These are phyloP conservation scores for Heteractis magnifica DNA, from an alignment of 92 coral and sea anemone genomes.

Conservation along the genomic window DNA sequence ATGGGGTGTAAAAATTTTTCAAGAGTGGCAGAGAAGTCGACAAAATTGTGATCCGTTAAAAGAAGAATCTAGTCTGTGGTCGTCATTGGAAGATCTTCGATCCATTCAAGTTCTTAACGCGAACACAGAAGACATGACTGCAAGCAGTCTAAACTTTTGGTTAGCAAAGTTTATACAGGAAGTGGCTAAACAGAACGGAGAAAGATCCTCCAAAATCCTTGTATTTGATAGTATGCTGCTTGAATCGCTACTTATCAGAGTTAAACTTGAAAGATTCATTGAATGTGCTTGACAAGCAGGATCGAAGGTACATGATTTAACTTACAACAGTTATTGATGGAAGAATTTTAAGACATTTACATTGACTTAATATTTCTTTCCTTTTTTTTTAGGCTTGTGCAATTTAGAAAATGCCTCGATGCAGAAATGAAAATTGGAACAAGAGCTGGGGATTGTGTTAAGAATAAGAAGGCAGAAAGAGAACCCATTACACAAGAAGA, in stretches of 20 bases:
- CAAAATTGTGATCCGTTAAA: background rate
- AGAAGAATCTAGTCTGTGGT: background rate
- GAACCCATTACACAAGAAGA: background rate
- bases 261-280: no score
- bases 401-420: no score
- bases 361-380: no score
- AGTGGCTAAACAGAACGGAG: conserved; percentile 34
- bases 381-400: no score
- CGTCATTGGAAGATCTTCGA: conserved; percentile 17
- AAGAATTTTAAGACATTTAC: no score
- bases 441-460: no score
- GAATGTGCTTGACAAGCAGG: no score
- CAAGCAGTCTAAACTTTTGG: conserved; percentile 28
- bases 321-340: no score
- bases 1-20: background rate
- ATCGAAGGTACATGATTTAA: no score
- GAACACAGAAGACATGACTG: conserved; percentile 21
- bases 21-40: background rate
- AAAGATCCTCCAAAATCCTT: conserved; percentile 43
- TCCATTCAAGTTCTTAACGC: conserved; percentile 16
- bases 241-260: conserved; percentile 25
- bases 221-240: conserved; percentile 39
- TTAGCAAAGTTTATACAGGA: conserved; percentile 46
- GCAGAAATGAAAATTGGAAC: no score
- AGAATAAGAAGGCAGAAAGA: background rate